These are phyloP conservation scores for Philaenus spumarius DNA, from an alignment of 1,140 invertebrate genomes.

Conservation along the genomic window DNA sequence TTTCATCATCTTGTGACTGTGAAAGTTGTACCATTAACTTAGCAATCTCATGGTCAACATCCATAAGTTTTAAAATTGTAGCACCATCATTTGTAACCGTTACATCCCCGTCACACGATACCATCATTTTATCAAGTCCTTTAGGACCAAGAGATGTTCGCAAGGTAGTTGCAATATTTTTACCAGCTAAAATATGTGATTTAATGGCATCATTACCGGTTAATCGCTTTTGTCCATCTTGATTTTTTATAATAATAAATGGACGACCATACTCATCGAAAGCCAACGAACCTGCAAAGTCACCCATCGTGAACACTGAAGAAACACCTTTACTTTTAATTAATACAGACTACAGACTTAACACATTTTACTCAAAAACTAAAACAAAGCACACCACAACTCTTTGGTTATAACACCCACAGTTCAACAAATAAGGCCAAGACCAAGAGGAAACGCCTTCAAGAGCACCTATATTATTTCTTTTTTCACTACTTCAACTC, in stretches of 20 bases:
- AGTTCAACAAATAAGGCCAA: no score
- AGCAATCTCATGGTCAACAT: constrained; percentile 1
- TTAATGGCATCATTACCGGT: constrained; percentile 95
- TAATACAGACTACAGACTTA: no score
- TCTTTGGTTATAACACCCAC: no score
- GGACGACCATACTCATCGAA: constrained; percentile 98
- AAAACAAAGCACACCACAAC: no score
- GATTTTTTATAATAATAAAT: constrained; percentile 94
- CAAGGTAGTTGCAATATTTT: constrained; percentile 82
- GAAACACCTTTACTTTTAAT: no score
- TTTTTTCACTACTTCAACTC: no score
- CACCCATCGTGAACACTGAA: constrained; percentile 45
- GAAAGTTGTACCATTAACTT: constrained; percentile 5
- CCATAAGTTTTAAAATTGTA: constrained; percentile 1
- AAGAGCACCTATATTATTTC: no score
- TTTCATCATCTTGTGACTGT: not conserved
- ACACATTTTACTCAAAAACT: no score
- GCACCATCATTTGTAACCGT: constrained; percentile 7
- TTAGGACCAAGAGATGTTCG: constrained; percentile 95
- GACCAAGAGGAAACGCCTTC: no score
- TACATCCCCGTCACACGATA: not conserved
- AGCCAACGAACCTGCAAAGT: constrained; percentile 81
- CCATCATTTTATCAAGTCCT: constrained; percentile 87
- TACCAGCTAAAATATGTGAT: constrained; percentile 94
- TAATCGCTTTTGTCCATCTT: constrained; percentile 89